Evolutionary conservation across 2,113 vertebrate genomes (phyloP).

Genomic region (Lagopus leucura): DNA sequence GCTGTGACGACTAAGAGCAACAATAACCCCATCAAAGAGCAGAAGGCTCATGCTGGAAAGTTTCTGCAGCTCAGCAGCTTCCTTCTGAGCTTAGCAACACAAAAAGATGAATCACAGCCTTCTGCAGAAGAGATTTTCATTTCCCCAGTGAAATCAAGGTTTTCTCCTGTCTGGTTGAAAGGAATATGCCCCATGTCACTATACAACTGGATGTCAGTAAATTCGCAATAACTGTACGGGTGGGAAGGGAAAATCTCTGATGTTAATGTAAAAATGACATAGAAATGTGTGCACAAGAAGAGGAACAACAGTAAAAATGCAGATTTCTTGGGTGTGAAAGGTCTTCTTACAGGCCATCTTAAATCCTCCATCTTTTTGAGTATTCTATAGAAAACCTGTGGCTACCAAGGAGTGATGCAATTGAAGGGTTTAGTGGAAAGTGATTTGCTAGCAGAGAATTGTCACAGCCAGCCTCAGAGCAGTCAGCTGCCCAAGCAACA

Average conservation of each 20-base stretch:
- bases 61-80: slow-evolving; percentile 34
- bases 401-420: neutral
- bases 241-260: neutral
- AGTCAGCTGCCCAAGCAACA: neutral
- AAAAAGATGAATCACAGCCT: neutral
- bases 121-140: neutral
- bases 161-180: neutral
- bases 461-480: neutral
- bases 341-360: neutral
- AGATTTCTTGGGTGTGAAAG: neutral
- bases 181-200: neutral
- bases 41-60: neutral
- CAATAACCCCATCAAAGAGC: neutral
- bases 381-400: neutral
- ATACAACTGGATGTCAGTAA: neutral
- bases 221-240: neutral
- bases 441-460: neutral
- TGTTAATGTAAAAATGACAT: neutral
- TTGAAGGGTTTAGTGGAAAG: neutral
- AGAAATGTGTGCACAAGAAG: accelerated
- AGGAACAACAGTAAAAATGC: neutral
- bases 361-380: neutral
- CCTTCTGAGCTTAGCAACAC: neutral
- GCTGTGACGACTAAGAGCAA: neutral
- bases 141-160: neutral